Evolutionary conservation across 2,113 vertebrate genomes (phyloP).

Genomic region (Strix aluco): DNA sequence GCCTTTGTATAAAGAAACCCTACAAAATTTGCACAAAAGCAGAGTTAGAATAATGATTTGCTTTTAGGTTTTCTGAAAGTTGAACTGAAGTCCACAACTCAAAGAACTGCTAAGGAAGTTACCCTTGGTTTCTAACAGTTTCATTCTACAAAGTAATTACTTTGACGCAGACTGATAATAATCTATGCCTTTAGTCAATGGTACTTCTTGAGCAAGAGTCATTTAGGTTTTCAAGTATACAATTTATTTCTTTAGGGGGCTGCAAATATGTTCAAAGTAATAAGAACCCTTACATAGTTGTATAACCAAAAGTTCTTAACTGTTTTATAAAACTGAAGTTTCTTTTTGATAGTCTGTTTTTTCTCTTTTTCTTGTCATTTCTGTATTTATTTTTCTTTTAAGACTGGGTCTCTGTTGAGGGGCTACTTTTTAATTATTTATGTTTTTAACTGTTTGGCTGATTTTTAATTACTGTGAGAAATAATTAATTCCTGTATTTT

Average conservation of each 20-base stretch:
- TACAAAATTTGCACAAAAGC: background rate
- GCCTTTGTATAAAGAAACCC: background rate
- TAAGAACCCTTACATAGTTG: background rate
- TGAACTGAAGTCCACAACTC: background rate
- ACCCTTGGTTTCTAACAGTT: background rate
- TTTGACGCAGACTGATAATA: background rate
- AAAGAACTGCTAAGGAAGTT: background rate
- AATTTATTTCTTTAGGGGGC: background rate
- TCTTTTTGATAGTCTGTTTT: background rate
- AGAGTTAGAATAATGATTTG: background rate
- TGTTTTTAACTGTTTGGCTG: background rate
- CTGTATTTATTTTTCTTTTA: background rate
- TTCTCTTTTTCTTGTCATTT: background rate
- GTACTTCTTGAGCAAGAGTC: background rate
- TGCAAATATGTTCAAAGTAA: background rate
- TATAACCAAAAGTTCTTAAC: background rate
- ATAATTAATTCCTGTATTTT: background rate
- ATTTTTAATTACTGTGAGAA: background rate
- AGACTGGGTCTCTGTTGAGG: background rate
- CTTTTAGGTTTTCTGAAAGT: background rate
- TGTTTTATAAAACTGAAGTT: background rate
- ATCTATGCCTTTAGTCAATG: background rate
- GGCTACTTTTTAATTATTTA: background rate
- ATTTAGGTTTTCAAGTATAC: background rate
- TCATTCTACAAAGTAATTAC: background rate